Evolutionary conservation across 2,888 invertebrate genomes (phyloP).

Genomic region (Cosmopolites sordidus): DNA sequence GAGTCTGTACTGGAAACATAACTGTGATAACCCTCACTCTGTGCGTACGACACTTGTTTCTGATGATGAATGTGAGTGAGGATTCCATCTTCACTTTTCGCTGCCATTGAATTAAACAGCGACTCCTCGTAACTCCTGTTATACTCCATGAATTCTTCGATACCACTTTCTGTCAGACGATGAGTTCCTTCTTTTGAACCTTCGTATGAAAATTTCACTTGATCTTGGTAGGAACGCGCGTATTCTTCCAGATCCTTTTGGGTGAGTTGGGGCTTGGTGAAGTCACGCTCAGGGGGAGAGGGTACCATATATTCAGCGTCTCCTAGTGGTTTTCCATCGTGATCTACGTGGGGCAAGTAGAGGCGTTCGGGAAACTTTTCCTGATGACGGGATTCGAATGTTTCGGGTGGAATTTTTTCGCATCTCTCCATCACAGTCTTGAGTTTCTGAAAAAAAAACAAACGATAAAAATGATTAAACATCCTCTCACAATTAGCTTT

Average conservation of each 20-base stretch:
- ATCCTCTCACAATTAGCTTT: too few species aligned
- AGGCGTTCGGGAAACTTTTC: slow-evolving; percentile 48
- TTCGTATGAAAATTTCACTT: slow-evolving; percentile 19
- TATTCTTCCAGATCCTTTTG: slow-evolving; percentile 70
- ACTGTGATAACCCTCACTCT: slow-evolving; percentile 76
- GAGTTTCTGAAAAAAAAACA: slow-evolving; percentile 52
- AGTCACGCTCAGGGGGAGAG: slow-evolving; percentile 66
- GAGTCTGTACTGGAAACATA: slow-evolving; percentile 75
- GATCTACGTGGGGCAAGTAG: slow-evolving; percentile 57
- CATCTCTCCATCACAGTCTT: slow-evolving; percentile 68
- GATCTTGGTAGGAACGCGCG: slow-evolving; percentile 50
- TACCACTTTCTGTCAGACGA: slow-evolving; percentile 45
- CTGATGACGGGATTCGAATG: slow-evolving; percentile 51
- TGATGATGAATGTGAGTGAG: slow-evolving; percentile 61
- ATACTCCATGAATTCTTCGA: slow-evolving; percentile 64
- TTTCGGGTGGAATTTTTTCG: slow-evolving; percentile 58
- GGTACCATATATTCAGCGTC: slow-evolving; percentile 64
- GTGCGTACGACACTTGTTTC: slow-evolving; percentile 71
- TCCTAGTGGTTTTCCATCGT: slow-evolving; percentile 59
- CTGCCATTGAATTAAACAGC: slow-evolving; percentile 39
- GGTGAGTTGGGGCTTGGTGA: slow-evolving; percentile 50
- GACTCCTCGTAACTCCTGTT: slow-evolving; percentile 58
- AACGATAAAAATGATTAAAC: background rate
- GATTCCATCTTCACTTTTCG: slow-evolving; percentile 49
- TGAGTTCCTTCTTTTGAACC: slow-evolving; percentile 21